A percentile compares a stretch with the other conserved stretches of the same genome.
Conservation (phyloP, 2,888 invertebrate genomes). For the Mesoligia furuncula region DNA sequence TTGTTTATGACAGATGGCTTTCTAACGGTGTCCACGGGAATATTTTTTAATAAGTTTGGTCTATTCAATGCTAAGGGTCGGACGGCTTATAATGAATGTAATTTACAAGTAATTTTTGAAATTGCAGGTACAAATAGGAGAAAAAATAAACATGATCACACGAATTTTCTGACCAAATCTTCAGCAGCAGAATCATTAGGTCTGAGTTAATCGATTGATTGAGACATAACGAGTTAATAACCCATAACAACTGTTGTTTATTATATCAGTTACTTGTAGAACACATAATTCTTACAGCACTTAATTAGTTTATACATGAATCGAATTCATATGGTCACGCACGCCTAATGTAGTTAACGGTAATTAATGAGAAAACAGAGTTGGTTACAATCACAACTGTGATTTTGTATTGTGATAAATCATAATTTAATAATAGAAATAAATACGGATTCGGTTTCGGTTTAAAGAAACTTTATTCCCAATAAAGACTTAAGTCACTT, state of each 20-base stretch:
- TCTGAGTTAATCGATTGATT: background rate
- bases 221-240: background rate
- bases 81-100: background rate
- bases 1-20: conserved; percentile 28
- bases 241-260: background rate
- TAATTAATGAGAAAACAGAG: conserved; percentile 3
- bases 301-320: conserved; percentile 10
- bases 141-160: background rate
- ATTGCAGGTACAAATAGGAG: background rate
- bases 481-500: too few relatives aligned
- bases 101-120: background rate
- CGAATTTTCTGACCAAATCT: background rate
- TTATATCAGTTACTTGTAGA: background rate
- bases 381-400: background rate
- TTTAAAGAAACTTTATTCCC: too few relatives aligned
- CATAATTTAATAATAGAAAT: background rate
- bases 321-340: background rate
- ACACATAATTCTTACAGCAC: conserved; percentile 5
- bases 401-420: background rate
- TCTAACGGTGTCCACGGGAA: conserved; percentile 7
- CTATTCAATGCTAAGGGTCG: background rate
- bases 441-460: too few relatives aligned
- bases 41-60: conserved; percentile 3
- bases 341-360: background rate
- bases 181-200: too few relatives aligned